Evolutionary conservation across 2,888 invertebrate genomes (phyloP), one percentile per base, ranked within the genome.

Genomic region (Philaethria dido): DNA sequence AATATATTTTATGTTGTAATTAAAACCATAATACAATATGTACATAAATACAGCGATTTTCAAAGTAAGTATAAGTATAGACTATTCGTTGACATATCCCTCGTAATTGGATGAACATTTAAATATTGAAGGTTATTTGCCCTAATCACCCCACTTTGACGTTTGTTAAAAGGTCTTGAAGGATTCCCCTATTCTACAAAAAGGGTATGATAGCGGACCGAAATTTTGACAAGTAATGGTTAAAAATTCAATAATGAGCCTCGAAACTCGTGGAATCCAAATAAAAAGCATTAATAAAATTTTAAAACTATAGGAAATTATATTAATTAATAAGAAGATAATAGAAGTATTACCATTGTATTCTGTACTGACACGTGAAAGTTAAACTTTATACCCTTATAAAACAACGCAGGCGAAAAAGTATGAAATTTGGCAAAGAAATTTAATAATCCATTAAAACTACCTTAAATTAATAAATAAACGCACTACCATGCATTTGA

Each of bases 151-250:
- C 52, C 50, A 60, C 52, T 66, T 66, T 57, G 66, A 66, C 57
- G 48, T 66, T 67, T 62, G 59, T 60, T 60, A 60, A 67, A 67
- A 67, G 63, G 50, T 62, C 66, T 66, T 59, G 22, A 67, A 67
- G 50, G 44, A 47, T 45, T 18, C 33, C 36, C n/a, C 57, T 25
- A 50, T 42, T 62, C 45, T 45, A 22, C 50, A 36, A 33, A 48
- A 62, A 62, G 62, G 62, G 62, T 66, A 57, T 57, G 33, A n/a
- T n/a, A n/a, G n/a, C n/a, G n/a, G n/a, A n/a, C n/a, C n/a, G n/a
- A n/a, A n/a, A n/a, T n/a, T n/a, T n/a, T n/a, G n/a, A 59, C 39
- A 29, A 33, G n/a, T 50, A 63, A 59, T 65, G 60, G 60, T 48
- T 60, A 48, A 57, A 65, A 65, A 50, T 66, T 63, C n/a, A 25